Evolutionary conservation across 92 coral and sea anemone species (phyloP).

Genomic region (Heteractis magnifica): DNA sequence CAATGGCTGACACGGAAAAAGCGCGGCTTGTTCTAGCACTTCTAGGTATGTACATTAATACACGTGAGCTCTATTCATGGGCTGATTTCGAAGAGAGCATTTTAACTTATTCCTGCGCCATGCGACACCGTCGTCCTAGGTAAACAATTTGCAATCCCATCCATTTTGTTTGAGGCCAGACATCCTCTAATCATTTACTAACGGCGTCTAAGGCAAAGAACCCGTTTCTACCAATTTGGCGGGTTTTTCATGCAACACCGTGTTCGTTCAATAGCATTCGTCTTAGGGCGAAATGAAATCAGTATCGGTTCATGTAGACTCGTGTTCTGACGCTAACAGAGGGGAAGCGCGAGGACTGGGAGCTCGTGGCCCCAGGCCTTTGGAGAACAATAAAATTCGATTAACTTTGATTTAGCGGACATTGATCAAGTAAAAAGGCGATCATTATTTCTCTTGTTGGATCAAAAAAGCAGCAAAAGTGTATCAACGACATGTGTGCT

Average conservation of each 20-base stretch:
- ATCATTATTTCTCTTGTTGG: not conserved
- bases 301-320: not conserved
- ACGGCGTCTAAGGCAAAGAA: not conserved
- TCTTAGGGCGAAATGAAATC: slow-evolving; percentile 1
- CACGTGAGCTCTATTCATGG: slow-evolving; percentile 5
- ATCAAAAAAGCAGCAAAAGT: not conserved
- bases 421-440: not conserved
- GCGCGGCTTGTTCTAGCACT: not conserved
- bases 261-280: not conserved
- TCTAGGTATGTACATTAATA: slow-evolving; percentile 22
- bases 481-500: not conserved
- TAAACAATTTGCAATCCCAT: not conserved
- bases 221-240: not conserved
- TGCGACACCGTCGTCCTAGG: not conserved
- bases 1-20: slow-evolving; percentile 15
- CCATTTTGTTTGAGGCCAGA: not conserved
- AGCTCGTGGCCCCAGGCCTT: not conserved
- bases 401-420: not conserved
- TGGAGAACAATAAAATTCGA: not conserved
- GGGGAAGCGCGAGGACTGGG: slow-evolving; percentile 9
- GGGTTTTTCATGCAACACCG: not conserved
- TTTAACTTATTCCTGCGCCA: not conserved
- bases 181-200: not conserved
- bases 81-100: not conserved
- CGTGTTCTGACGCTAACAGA: not conserved